Conservation (phyloP, 1,140 invertebrate genomes). For the Pachypeltis micranthus region DNA sequence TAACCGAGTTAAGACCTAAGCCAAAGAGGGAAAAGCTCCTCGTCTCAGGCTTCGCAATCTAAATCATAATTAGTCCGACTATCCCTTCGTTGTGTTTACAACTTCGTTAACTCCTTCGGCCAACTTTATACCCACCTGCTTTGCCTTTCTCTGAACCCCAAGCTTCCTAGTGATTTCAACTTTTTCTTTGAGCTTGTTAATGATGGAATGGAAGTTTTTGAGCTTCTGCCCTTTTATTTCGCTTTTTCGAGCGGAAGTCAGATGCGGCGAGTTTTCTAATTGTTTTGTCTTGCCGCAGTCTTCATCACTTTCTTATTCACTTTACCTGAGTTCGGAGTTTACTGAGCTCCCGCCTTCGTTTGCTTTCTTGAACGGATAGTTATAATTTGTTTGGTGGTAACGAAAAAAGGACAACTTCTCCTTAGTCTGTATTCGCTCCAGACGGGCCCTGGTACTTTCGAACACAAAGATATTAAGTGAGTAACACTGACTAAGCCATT, state of each 20-base stretch:
- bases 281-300: not conserved
- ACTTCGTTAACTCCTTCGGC: not conserved
- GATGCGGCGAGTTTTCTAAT: not conserved
- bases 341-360: too few relatives aligned
- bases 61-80: constrained; percentile 6
- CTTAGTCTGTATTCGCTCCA: too few relatives aligned
- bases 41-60: not conserved
- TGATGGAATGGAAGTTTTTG: not conserved
- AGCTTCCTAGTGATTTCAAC: not conserved
- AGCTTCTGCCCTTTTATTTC: not conserved
- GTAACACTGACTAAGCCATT: too few relatives aligned
- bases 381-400: too few relatives aligned
- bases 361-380: too few relatives aligned
- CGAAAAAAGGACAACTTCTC: too few relatives aligned
- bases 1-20: not conserved
- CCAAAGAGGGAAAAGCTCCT: not conserved
- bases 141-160: not conserved
- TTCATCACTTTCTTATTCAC: not conserved
- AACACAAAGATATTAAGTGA: too few relatives aligned
- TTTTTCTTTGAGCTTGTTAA: not conserved
- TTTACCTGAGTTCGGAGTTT: not conserved
- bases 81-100: constrained; percentile 6
- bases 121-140: constrained; percentile 3
- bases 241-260: not conserved
- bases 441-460: too few relatives aligned